Evolutionary conservation across 1,140 invertebrate genomes (phyloP).

Genomic region (Araneus ventricosus): DNA sequence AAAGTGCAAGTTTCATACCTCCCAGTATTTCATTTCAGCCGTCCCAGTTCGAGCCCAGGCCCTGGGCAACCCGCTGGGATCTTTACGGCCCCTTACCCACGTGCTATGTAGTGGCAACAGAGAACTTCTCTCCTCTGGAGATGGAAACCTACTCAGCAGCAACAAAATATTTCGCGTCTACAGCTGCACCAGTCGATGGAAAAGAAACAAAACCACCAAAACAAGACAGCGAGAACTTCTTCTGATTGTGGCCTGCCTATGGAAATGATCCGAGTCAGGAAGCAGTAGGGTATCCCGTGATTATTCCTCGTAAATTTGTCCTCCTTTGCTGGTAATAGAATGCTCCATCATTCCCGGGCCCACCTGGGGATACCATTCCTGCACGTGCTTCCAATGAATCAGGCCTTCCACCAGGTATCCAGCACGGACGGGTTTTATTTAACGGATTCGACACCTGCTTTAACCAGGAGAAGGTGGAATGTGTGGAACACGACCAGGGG

Average conservation of each 20-base stretch:
- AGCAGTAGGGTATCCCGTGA: slow-evolving; percentile 57
- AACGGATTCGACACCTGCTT: slow-evolving; percentile 62
- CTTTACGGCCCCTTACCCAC: slow-evolving; percentile 52
- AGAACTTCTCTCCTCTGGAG: slow-evolving; percentile 25
- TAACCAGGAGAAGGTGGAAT: slow-evolving; percentile 6
- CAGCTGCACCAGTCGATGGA: not conserved
- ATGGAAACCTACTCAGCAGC: not conserved
- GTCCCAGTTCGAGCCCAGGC: not conserved
- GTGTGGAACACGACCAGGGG: not conserved
- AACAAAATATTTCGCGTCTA: slow-evolving; percentile 49
- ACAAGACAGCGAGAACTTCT: not conserved
- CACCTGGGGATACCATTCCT: slow-evolving; percentile 26
- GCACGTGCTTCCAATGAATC: slow-evolving; percentile 55
- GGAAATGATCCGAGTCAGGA: slow-evolving; percentile 26
- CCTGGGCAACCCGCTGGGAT: slow-evolving; percentile 25
- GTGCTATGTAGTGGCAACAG: slow-evolving; percentile 62
- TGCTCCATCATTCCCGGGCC: slow-evolving; percentile 55
- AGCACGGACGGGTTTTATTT: slow-evolving; percentile 51
- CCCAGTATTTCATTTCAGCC: not conserved
- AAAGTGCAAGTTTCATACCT: slow-evolving; percentile 33
- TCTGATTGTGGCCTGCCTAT: not conserved
- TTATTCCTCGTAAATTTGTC: slow-evolving; percentile 73
- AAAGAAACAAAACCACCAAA: not conserved
- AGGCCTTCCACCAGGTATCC: slow-evolving; percentile 11
- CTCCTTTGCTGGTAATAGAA: slow-evolving; percentile 60